phyloP scores from a whole-genome alignment of 2,797 vertebrate genomes.

The Ptychobarbus kaznakovi region DNA sequence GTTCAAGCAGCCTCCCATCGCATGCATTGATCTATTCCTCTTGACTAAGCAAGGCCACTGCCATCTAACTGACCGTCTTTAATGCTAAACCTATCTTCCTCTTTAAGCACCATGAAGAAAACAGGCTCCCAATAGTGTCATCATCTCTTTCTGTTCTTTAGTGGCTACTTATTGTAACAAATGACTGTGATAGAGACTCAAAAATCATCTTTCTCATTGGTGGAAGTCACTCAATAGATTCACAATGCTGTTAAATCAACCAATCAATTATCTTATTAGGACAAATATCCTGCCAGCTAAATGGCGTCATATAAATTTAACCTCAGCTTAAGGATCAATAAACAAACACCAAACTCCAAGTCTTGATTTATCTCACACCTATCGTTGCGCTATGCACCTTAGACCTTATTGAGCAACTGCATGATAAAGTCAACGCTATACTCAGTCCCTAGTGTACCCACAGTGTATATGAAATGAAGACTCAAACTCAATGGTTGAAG shows the following conservation, averaged over 20 bases:
- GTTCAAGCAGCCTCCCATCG: conserved; percentile 7
- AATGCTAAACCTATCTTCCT: not conserved
- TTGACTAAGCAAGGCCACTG: conserved; percentile 20
- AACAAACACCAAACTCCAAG: conserved; percentile 21
- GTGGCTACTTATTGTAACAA: not conserved
- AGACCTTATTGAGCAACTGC: no score
- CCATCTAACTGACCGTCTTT: not conserved
- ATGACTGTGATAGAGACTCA: not conserved
- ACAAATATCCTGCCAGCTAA: conserved; percentile 25
- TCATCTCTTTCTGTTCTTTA: not conserved
- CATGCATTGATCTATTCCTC: not conserved
- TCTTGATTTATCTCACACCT: conserved; percentile 42
- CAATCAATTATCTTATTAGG: conserved; percentile 25
- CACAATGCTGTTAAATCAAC: conserved; percentile 36
- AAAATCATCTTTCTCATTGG: not conserved
- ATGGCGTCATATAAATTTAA: conserved; percentile 35
- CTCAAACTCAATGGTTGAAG: no score
- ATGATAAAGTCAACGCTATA: not conserved
- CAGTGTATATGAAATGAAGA: conserved; percentile 3
- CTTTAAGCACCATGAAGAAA: not conserved
- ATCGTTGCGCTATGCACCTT: no score
- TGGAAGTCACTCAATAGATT: not conserved
- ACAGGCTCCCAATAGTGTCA: not conserved
- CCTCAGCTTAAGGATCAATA: conserved; percentile 33
- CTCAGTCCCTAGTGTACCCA: no score